A percentile compares a stretch with the other conserved stretches of the same genome.
Conservation (phyloP, 2,797 vertebrate species). For the Stomatorhinus walkeri region DNA sequence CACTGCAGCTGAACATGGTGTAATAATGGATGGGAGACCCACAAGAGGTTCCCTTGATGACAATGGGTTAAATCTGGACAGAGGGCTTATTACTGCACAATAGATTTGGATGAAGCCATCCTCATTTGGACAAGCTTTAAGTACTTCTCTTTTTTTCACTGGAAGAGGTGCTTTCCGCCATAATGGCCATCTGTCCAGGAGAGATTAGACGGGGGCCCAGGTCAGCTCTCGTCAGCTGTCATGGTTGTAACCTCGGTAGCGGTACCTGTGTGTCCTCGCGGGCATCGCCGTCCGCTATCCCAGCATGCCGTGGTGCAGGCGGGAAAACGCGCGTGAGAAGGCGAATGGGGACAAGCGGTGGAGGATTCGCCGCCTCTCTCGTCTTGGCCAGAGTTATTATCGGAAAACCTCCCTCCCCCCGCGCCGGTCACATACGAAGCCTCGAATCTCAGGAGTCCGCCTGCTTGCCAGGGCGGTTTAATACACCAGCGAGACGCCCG, state of each 20-base stretch:
- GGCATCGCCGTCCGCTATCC: conserved; percentile 72
- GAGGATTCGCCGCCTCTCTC: background rate
- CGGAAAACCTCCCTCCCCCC: conserved; percentile 25
- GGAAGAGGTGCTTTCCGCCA: conserved; percentile 92
- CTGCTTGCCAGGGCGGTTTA: conserved; percentile 82
- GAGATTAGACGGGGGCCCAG: conserved; percentile 76
- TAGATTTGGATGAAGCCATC: conserved; percentile 70
- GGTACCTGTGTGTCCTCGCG: conserved; percentile 87
- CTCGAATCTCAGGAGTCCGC: conserved; percentile 59
- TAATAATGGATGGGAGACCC: background rate
- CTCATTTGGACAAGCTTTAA: conserved; percentile 93
- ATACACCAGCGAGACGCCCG: conserved; percentile 39
- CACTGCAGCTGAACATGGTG: background rate
- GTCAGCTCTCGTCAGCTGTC: conserved; percentile 99
- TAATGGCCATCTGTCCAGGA: conserved; percentile 99
- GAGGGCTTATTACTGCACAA: conserved; percentile 51
- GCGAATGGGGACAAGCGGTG: conserved; percentile 56
- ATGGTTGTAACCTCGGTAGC: conserved; percentile 99
- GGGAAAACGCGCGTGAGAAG: conserved; percentile 52
- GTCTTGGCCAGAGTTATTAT: background rate
- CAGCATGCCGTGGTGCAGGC: conserved; percentile 51
- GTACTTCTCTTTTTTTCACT: conserved; percentile 60
- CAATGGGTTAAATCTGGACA: conserved; percentile 44
- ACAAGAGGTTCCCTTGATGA: conserved; percentile 19
- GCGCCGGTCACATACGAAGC: background rate